Percentiles rank a stretch among this genome's conserved stretches.
Conservation (phyloP, 2,888 invertebrate species). For the Pedicia rivosa region DNA sequence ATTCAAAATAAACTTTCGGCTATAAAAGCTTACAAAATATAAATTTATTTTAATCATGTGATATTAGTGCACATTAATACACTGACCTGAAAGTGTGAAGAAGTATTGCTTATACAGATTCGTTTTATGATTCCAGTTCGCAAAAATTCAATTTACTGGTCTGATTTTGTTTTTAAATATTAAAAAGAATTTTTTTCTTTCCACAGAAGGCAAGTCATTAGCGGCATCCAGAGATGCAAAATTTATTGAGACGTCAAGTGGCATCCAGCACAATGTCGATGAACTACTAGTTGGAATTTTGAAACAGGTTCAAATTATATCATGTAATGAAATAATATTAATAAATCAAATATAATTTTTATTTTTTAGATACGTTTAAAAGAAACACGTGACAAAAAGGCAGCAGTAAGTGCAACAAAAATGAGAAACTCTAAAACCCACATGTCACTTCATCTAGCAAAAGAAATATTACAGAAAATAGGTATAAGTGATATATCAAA, state of each 20-base stretch:
- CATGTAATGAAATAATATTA: neutral
- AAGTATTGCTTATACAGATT: neutral
- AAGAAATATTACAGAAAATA: constrained; percentile 70
- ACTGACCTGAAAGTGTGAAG: too few relatives aligned
- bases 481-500: constrained; percentile 72
- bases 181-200: constrained; percentile 9
- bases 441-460: constrained; percentile 62
- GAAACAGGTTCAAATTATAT: constrained; percentile 42
- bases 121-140: neutral
- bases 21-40: neutral
- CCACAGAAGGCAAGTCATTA: constrained; percentile 82
- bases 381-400: constrained; percentile 58
- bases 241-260: constrained; percentile 91
- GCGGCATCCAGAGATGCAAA: constrained; percentile 81
- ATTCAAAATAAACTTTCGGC: neutral
- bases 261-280: constrained; percentile 92
- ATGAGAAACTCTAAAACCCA: constrained; percentile 67
- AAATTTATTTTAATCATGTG: too few relatives aligned
- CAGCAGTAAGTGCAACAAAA: constrained; percentile 43
- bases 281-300: constrained; percentile 86
- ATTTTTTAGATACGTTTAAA: constrained; percentile 45
- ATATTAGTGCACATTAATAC: too few relatives aligned
- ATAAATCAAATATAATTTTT: neutral
- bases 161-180: neutral
- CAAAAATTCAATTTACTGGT: neutral